A percentile compares a stretch with the other conserved stretches of the same genome.
Evolutionary conservation across 2,797 vertebrate species (phyloP).

Genomic region (Scomberomorus guttatus): DNA sequence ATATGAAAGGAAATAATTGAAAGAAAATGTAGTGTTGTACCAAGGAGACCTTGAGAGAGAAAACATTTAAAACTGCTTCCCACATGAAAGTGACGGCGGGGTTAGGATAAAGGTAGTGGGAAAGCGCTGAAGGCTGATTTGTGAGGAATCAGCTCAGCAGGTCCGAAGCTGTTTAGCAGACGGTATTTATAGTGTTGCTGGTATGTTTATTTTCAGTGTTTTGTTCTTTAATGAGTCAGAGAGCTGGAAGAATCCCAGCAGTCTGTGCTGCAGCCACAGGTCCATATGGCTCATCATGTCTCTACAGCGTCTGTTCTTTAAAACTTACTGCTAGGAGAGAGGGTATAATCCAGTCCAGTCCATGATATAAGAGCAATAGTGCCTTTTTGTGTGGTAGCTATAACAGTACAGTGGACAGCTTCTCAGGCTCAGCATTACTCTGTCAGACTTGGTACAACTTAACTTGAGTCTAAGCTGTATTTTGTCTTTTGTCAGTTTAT

Average conservation of each 20-base stretch:
- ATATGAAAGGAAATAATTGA: neutral
- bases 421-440: neutral
- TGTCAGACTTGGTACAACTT: neutral
- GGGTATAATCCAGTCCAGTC: neutral
- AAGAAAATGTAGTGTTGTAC: neutral
- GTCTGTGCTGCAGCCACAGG: constrained; percentile 3
- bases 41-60: constrained; percentile 25
- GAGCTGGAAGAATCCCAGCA: constrained; percentile 16
- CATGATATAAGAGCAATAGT: neutral
- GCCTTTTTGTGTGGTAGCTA: neutral
- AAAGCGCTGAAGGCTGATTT: constrained; percentile 37
- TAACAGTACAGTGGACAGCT: neutral
- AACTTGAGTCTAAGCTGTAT: neutral
- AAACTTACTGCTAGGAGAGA: neutral
- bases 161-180: constrained; percentile 38
- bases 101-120: constrained; percentile 30
- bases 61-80: constrained; percentile 27
- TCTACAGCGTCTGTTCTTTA: neutral
- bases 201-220: constrained; percentile 44
- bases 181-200: constrained; percentile 36
- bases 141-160: constrained; percentile 45
- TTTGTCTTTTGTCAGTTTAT: no score
- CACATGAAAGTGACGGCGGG: constrained; percentile 37
- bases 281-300: neutral
- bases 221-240: constrained; percentile 58